Evolutionary conservation across 2,888 invertebrate genomes (phyloP), one percentile per base, ranked within the genome.

Genomic region (Acanthococcus lagerstroemiae): DNA sequence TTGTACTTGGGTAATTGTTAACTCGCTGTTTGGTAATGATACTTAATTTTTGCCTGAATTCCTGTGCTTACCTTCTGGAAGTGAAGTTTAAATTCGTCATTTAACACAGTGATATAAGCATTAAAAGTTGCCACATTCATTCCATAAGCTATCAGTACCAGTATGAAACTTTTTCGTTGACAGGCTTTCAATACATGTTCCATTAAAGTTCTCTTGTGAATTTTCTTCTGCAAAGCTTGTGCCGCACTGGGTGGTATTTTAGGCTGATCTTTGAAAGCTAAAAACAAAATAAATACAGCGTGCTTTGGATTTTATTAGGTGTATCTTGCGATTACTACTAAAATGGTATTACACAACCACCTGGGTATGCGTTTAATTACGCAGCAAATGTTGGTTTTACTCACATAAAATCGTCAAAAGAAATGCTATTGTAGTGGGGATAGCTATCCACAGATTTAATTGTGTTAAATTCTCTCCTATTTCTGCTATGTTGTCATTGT

Each of bases 211-310:
- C 74, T 75, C n/a, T 74, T 71, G 63, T 61, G 67, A 44, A 56
- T 81, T 81, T 67, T 80, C 57, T 70, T 50, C 68, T 71, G 67
- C 60, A 68, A 79, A 52, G 85, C 84, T 68, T 91, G 90, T 0
- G 94, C 94, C n/a, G 85, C 83, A 54, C 94, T 94, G 0, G 96
- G 96, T 0, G 96, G 94, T 3, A 87, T 81, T 0, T 88, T 84
- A 1, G 97, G 97, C 50, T 83, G 84, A 65, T 88, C 86, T 76
- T 89, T 86, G 80, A 97, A 96, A 77, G 94, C 96, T 97, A 77
- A 1, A 78, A 77, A 57, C 37, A 37, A 15, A 37, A 37, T 9
- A 37, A 9, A 9, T 37, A 9, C n/a, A n/a, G n/a, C n/a, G n/a
- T n/a, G n/a, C n/a, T n/a, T n/a, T n/a, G n/a, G n/a, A n/a, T n/a